These are phyloP conservation scores for Bolborhynchus lineola DNA, from an alignment of 2,113 vertebrate genomes.

Conservation along the genomic window DNA sequence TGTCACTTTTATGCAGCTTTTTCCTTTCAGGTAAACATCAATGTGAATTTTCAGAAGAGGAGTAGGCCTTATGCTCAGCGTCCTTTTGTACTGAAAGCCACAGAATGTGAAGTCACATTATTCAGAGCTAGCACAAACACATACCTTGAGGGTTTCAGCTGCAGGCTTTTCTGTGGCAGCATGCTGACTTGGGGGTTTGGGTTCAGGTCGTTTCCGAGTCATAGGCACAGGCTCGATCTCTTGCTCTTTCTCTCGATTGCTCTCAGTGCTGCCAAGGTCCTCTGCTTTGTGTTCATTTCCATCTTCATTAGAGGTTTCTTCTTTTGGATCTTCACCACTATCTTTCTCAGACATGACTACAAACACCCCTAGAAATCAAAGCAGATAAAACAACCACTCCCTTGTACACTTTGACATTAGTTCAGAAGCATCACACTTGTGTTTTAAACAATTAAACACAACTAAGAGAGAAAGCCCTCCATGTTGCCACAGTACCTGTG, in stretches of 20 bases:
- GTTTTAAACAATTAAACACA: background rate
- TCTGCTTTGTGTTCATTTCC: constrained; percentile 30
- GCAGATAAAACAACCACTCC: background rate
- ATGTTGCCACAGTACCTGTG: background rate
- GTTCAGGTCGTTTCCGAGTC: constrained; percentile 86
- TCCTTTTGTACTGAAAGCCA: background rate
- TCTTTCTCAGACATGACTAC: constrained; percentile 75
- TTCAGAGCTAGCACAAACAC: background rate
- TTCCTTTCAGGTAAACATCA: background rate
- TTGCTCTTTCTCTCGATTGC: background rate
- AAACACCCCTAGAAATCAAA: constrained; percentile 16
- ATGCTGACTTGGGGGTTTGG: constrained; percentile 51
- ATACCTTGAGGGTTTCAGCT: constrained; percentile 31
- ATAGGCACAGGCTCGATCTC: constrained; percentile 72
- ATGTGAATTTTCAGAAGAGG: background rate
- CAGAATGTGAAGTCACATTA: background rate
- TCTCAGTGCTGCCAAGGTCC: background rate
- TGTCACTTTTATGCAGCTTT: background rate
- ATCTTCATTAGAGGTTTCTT: background rate
- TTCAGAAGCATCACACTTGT: background rate
- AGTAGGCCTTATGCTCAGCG: background rate
- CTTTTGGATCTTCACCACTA: constrained; percentile 18
- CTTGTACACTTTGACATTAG: background rate
- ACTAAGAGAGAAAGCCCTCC: background rate
- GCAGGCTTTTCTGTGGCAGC: background rate